Base-by-base conservation (phyloP, 2,113 vertebrate species). In the Larimichthys polyactis region DNA sequence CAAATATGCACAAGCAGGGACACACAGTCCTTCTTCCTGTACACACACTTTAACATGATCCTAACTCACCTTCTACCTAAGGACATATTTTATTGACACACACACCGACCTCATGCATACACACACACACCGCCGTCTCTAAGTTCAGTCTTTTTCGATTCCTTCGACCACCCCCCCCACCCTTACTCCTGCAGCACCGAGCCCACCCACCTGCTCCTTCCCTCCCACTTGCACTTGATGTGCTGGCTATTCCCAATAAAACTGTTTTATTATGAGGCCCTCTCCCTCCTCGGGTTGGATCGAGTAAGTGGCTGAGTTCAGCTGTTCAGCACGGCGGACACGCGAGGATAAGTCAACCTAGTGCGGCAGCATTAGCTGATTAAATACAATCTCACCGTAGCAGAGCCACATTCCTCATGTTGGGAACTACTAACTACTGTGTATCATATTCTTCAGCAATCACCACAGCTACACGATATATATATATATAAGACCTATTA, bases 281-380 rank as follows among this genome's bases (percentile, higher is more conserved):
- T 66, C 71, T 82, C 73, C 83, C 83, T 83, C 84, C 78, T 70
- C 36, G 72, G 83, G 85, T 27, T 59, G 58, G 70, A 83, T 70
- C 66, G 62, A 87, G 83, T 70, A 87, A 92, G 88, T 85, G 90
- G 87, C 92, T 79, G 82, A 87, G 90, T 85, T 92, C 87, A 87
- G 88, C 81, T 68, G 72, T 79, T 85, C 78, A 44, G 71, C 63
- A 14, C 71, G 22, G 72, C 75, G 49, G 77, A 79, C 80, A 71
- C 64, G 90, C 91, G 85, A 75, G 79, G 80, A 73, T 22, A 58
- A 78, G 76, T 77, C 81, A 27, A 79, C 79, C 57, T 65, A 58
- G 73, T 19, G 59, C 36, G 36, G 36, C 71, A 55, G 85, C 92
- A 93, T 94, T 93, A 94, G 90, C 90, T 92, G 89, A 94, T 94